Evolutionary conservation across 2,113 vertebrate genomes (phyloP), one percentile per base, ranked within the genome.

Genomic region (Bungarus multicinctus): DNA sequence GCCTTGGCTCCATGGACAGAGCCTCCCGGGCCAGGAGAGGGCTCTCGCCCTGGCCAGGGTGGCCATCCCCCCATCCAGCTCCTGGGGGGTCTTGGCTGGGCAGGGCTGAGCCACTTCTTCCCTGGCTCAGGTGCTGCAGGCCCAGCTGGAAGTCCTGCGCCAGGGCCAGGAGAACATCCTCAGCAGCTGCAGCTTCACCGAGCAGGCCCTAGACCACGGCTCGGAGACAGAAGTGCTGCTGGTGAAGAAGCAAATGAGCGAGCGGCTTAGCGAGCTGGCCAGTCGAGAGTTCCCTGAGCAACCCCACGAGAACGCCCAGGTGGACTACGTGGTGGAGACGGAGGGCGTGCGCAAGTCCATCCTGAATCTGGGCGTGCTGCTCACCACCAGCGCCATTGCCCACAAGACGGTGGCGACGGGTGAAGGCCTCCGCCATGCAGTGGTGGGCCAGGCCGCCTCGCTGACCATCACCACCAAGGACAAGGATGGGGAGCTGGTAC

Each of bases 401-500:
- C 98, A 99, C 45, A 97, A 98, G 60, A 99, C 99, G 0, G 99
- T 99, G 90, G 99, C 99, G 91, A 99, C 99, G 0, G 99, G 99
- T 0, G 99, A 99, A 93, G 99, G 99, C 64, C 97, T 99, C 94
- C 98, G 99, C 43, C 99, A 99, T 6, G 98, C 99, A 0, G 97
- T 99, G 89, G 98, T 99, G 27, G 98, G 98, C 55, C 99, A 99
- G 95, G 98, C 98, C 16, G 97, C 98, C 92, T 98, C 98, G 0
- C 97, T 99, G 95, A 99, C 99, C 0, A 98, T 99, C 95, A 99
- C 99, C 23, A 99, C 99, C 94, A 99, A 99, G 97, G 99, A 99
- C 97, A 99, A 99, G 94, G 98, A 98, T 0, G 98, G 98, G 1
- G 98, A 98, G 87, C 97, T 99, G 93, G 99, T 99, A 93, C 98